These are phyloP conservation scores for Sebastolobus altivelis DNA, from an alignment of 2,797 vertebrate genomes.

Conservation along the genomic window DNA sequence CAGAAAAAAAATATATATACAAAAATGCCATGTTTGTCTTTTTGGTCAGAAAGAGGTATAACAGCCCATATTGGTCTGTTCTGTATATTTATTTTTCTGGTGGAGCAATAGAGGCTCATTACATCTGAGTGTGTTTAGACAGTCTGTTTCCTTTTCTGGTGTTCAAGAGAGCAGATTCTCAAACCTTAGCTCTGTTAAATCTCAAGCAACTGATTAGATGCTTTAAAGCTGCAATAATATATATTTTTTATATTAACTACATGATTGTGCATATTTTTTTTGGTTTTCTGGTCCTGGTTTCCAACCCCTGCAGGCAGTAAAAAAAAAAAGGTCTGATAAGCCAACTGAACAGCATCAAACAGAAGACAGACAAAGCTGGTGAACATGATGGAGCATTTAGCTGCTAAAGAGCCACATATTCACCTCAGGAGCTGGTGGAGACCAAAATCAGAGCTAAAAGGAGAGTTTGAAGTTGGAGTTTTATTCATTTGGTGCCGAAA, in stretches of 20 bases:
- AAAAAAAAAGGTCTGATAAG: background rate
- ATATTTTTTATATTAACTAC: background rate
- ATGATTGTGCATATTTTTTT: background rate
- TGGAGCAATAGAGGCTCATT: background rate
- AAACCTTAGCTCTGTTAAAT: background rate
- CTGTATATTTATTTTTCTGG: slow-evolving; percentile 41
- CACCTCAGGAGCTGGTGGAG: no score
- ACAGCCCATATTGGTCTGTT: background rate
- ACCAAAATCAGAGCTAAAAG: no score
- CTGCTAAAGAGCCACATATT: no score
- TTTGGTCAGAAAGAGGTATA: background rate
- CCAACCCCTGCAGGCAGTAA: background rate
- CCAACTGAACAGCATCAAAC: background rate
- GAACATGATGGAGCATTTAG: no score
- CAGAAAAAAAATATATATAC: background rate
- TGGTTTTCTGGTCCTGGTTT: background rate
- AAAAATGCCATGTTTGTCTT: slow-evolving; percentile 25
- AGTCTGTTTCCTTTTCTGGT: background rate
- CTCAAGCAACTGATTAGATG: background rate
- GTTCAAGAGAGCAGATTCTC: background rate
- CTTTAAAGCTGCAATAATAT: background rate
- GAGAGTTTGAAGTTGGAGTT: no score
- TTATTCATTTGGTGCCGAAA: no score
- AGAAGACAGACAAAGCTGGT: no score
- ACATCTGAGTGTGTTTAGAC: background rate